Base-by-base conservation (phyloP, 2,797 vertebrate species). In the Oryzias sinensis region DNA sequence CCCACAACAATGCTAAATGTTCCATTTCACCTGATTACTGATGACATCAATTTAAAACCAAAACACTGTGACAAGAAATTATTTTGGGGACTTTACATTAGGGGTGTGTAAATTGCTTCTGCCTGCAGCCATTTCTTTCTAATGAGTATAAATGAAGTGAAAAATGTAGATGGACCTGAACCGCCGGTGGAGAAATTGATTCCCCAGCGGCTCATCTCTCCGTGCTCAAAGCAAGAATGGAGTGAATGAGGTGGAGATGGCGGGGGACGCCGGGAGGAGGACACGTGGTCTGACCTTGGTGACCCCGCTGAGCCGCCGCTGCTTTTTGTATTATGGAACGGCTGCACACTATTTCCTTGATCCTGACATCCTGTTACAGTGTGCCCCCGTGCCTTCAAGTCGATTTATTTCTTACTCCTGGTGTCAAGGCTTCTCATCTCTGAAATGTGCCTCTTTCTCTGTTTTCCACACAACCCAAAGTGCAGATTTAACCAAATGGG, bases 91-190 rank as follows among this genome's bases (percentile, higher is more conserved):
- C 62, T 76, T 73, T 58, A 81, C 72, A 86, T 84, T 79, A 72
- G 61, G 73, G 74, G 77, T 84, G 77, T 64, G 53, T 78, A 82
- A 81, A 86, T 84, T 84, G 81, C 79, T 65, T 81, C 70, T 70
- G 77, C 76, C 81, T 69, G 70, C 57, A 66, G 82, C 75, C 76
- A 75, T 86, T 81, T 84, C 68, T 74, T 59, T 61, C 70, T 86
- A 87, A 89, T 83, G 83, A 88, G 77, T 63, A 77, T 80, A 88
- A 89, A 88, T 87, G 69, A 87, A 83, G 65, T 84, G 83, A 81
- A 85, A 90, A 87, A 85, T 83, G 83, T 74, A 83, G 83, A 85
- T 71, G 67, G 80, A 83, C 61, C 76, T 51, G 74, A 75, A 59
- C 51, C 37, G 49, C 43, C 56, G 40, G 61, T 70, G 70, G 64